A percentile compares a stretch with the other conserved stretches of the same genome.
Conservation (phyloP, 1,140 invertebrate species). For the Mylabris phalerata region DNA sequence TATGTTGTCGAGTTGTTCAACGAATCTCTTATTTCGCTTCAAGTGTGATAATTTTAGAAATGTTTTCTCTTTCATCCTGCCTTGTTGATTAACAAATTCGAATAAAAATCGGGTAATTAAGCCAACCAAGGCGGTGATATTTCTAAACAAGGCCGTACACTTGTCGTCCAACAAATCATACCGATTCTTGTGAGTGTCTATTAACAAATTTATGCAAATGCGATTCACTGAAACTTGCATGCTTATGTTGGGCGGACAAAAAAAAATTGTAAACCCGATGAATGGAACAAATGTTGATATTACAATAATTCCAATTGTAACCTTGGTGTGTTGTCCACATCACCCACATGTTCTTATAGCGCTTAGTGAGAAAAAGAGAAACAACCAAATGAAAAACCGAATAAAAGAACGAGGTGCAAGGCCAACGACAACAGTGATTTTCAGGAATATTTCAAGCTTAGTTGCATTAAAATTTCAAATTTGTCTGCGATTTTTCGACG, state of each 20-base stretch:
- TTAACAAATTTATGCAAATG: conserved; percentile 15
- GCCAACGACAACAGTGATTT: conserved; percentile 30
- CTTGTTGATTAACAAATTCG: too few species aligned
- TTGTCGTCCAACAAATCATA: conserved; percentile 6
- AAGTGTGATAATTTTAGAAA: too few species aligned
- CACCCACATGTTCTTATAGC: conserved; percentile 25
- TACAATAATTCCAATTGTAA: conserved; percentile 15
- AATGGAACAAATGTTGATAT: conserved; percentile 24
- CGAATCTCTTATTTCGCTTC: too few species aligned
- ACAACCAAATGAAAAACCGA: not conserved
- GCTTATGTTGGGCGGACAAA: not conserved
- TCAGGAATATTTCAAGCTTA: conserved; percentile 34
- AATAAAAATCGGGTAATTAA: too few species aligned
- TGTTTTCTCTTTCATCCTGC: too few species aligned
- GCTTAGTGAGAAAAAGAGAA: too few species aligned
- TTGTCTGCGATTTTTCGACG: conserved; percentile 29
- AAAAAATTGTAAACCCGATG: conserved; percentile 4
- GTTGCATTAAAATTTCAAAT: conserved; percentile 30
- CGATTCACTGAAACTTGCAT: conserved; percentile 2
- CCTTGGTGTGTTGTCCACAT: conserved; percentile 15
- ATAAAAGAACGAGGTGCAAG: conserved; percentile 19
- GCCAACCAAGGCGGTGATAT: too few species aligned
- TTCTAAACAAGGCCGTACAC: not conserved
- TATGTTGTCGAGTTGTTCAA: too few species aligned
- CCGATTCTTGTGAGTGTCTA: not conserved